Evolutionary conservation across 2,888 invertebrate genomes (phyloP), one percentile per base, ranked within the genome.

Genomic region (Plusia festucae): DNA sequence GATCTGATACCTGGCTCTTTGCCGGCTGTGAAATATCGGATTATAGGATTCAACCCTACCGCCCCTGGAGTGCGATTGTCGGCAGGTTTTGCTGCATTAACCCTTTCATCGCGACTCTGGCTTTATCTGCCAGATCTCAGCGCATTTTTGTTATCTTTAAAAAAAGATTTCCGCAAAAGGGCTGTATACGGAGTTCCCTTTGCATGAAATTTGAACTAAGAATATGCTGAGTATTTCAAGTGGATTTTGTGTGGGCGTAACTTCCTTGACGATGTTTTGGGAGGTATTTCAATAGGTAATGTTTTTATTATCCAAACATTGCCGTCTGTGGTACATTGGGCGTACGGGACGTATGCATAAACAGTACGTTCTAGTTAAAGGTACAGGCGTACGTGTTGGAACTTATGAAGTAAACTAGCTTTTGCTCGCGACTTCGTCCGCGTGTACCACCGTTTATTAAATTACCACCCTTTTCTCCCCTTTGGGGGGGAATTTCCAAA

Each of bases 71-170:
- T 80, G 75, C 84, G 83, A 89, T 89, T 87, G 85, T 85, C 88
- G 86, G 82, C 81, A 78, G 85, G 86, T 86, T 87, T 85, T 82
- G 82, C 83, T 86, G 86, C 88, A 89, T 89, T 90, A 90, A 88
- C 89, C 89, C 87, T 89, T 89, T 89, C 86, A 84, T 80, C 82
- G 82, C 79, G 82, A 82, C 82, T 80, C 76, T 76, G 76, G 82
- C 72, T 78, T 76, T 79, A 79, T 81, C 71, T 58, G 59, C 53
- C 30, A 59, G 79, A 78, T 57, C 62, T 65, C 56, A 66, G 68
- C 68, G 60, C 56, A 70, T 76, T 76, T 81, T 57, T 70, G 58
- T 65, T 68, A 69, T 77, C 70, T 79, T 71, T 56, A 44, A 67
- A 71, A 76, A 68, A 55, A 55, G 30, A 60, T 58, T 65, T 66